Evolutionary conservation across 2,888 invertebrate species (phyloP).

Genomic region (Leucophora obtusa): DNA sequence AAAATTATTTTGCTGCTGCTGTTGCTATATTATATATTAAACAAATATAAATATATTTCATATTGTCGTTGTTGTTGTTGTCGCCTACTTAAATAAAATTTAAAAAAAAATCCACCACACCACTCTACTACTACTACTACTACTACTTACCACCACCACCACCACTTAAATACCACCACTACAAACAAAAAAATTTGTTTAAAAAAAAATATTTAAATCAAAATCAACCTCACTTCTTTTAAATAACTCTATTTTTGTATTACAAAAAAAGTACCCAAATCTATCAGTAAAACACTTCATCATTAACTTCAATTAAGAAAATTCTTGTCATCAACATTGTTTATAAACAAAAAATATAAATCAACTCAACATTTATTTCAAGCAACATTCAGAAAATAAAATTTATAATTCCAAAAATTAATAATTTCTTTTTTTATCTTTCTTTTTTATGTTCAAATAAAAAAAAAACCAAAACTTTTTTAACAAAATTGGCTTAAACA

Average conservation of each 20-base stretch:
- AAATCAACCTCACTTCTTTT: slow-evolving; percentile 53
- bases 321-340: slow-evolving; percentile 65
- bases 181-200: slow-evolving; percentile 1
- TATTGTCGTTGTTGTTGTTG: slow-evolving; percentile 67
- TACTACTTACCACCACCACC: slow-evolving; percentile 57
- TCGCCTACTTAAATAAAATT: slow-evolving; percentile 63
- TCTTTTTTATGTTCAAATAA: slow-evolving; percentile 58
- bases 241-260: background rate
- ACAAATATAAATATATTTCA: slow-evolving; percentile 53
- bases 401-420: slow-evolving; percentile 51
- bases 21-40: slow-evolving; percentile 57
- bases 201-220: slow-evolving; percentile 39
- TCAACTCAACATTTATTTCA: slow-evolving; percentile 55
- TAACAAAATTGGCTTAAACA: slow-evolving; percentile 52
- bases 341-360: slow-evolving; percentile 56
- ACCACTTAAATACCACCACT: slow-evolving; percentile 51
- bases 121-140: slow-evolving; percentile 59
- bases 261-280: slow-evolving; percentile 30
- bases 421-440: slow-evolving; percentile 62
- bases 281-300: slow-evolving; percentile 51
- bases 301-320: slow-evolving; percentile 48
- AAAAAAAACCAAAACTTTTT: slow-evolving; percentile 48
- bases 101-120: slow-evolving; percentile 51
- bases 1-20: slow-evolving; percentile 62
- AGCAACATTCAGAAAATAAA: slow-evolving; percentile 53